phyloP scores from a whole-genome alignment of 2,797 vertebrate species.

The Liparis tanakae region DNA sequence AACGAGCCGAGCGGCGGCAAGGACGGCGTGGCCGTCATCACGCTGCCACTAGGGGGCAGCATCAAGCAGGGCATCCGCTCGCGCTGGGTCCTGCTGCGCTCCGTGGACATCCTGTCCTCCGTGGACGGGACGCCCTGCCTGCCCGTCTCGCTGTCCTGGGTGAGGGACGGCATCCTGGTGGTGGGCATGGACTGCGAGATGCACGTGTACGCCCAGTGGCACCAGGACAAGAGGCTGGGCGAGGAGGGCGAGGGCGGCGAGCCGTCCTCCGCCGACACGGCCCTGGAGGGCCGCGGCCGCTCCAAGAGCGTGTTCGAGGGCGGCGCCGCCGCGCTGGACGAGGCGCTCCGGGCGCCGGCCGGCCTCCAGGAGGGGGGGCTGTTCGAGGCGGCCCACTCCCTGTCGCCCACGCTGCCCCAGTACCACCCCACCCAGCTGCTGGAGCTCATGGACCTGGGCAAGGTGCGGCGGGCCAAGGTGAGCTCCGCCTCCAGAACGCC shows the following conservation, averaged over 20 bases:
- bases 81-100: constrained; percentile 94
- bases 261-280: constrained; percentile 79
- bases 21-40: constrained; percentile 95
- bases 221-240: constrained; percentile 88
- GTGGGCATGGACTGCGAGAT: constrained; percentile 99
- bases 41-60: constrained; percentile 96
- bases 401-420: constrained; percentile 97
- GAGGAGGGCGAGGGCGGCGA: constrained; percentile 83
- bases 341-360: constrained; percentile 90
- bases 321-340: constrained; percentile 85
- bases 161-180: constrained; percentile 96
- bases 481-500: constrained; percentile 14
- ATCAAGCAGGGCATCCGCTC: constrained; percentile 98
- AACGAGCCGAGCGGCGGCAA: constrained; percentile 93
- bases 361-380: constrained; percentile 96
- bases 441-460: constrained; percentile 98
- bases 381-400: constrained; percentile 96
- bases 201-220: constrained; percentile 99
- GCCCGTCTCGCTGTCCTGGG: constrained; percentile 97
- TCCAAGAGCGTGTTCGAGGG: constrained; percentile 92
- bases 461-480: constrained; percentile 93
- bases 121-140: constrained; percentile 96
- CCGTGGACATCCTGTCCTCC: constrained; percentile 93
- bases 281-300: constrained; percentile 80
- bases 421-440: constrained; percentile 97